A percentile compares a stretch with the other conserved stretches of the same genome.
These are phyloP conservation scores for Diplodus puntazzo DNA, from an alignment of 2,797 vertebrate species.

Conservation along the genomic window DNA sequence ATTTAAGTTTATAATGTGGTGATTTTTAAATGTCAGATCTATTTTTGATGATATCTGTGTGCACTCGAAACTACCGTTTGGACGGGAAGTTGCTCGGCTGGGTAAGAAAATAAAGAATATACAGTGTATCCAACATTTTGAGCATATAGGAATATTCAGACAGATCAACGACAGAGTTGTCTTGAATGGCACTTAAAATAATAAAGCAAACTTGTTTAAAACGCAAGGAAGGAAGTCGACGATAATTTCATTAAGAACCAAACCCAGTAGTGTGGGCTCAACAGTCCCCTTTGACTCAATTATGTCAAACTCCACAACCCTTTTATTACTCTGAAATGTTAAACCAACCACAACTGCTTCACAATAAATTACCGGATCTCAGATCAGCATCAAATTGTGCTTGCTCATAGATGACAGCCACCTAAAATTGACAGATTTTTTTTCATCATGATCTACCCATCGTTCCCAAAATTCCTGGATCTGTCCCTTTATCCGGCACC, in stretches of 20 bases:
- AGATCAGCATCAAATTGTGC: too few species aligned
- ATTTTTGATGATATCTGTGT: not conserved
- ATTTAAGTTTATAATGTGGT: not conserved
- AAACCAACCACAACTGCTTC: too few species aligned
- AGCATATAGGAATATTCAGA: slow-evolving; percentile 2
- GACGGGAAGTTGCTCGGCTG: not conserved
- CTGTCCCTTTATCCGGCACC: too few species aligned
- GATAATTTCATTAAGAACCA: not conserved
- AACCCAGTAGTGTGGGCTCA: too few species aligned
- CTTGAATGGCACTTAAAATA: not conserved
- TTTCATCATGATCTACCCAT: too few species aligned
- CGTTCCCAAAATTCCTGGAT: too few species aligned
- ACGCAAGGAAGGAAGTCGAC: not conserved
- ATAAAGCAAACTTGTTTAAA: not conserved
- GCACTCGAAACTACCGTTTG: not conserved
- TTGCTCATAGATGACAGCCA: too few species aligned
- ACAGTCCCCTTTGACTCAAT: too few species aligned
- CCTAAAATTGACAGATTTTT: too few species aligned
- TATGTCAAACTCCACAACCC: too few species aligned
- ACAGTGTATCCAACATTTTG: not conserved
- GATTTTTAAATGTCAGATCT: not conserved
- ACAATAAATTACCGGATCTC: too few species aligned
- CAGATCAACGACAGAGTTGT: not conserved
- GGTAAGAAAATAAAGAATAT: not conserved
- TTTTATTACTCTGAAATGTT: too few species aligned